Percentiles rank a stretch among this genome's conserved stretches.
Conservation (phyloP, 2,888 invertebrate species). For the Pachycephus smyrnensis region DNA sequence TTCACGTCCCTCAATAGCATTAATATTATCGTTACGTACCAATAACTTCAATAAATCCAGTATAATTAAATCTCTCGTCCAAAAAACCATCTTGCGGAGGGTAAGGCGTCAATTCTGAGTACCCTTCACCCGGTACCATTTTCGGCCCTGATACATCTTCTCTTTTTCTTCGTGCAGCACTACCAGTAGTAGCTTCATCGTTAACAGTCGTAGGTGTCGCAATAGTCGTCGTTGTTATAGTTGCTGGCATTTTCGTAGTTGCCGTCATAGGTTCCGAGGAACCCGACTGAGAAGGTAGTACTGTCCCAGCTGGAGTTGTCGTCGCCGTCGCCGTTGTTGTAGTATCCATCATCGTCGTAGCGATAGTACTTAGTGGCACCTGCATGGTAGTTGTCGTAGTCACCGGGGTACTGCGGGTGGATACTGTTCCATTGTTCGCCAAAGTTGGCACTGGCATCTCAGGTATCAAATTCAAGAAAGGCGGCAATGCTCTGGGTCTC, state of each 20-base stretch:
- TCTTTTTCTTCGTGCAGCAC: conserved; percentile 40
- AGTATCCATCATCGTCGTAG: conserved; percentile 31
- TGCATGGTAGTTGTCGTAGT: conserved; percentile 22
- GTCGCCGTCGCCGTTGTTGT: conserved; percentile 29
- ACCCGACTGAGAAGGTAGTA: neutral
- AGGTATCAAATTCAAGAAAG: conserved; percentile 53
- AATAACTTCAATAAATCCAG: conserved; percentile 86
- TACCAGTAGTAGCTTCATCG: neutral
- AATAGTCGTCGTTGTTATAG: conserved; percentile 21
- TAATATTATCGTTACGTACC: conserved; percentile 69
- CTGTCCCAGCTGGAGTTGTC: conserved; percentile 21
- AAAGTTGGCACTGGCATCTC: conserved; percentile 38
- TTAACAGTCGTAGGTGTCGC: conserved; percentile 32
- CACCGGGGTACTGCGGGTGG: conserved; percentile 17
- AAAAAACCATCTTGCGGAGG: conserved; percentile 79
- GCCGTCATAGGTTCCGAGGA: conserved; percentile 17
- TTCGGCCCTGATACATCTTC: conserved; percentile 46
- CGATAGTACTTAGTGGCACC: conserved; percentile 15
- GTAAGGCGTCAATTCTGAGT: conserved; percentile 48
- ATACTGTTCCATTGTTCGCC: conserved; percentile 6
- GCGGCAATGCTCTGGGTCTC: conserved; percentile 60
- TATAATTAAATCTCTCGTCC: conserved; percentile 84
- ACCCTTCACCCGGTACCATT: conserved; percentile 50
- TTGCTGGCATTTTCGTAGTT: conserved; percentile 21
- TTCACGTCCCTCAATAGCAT: conserved; percentile 5